Base-by-base conservation (phyloP, 1,140 invertebrate species). In the Caligus rogercresseyi region DNA sequence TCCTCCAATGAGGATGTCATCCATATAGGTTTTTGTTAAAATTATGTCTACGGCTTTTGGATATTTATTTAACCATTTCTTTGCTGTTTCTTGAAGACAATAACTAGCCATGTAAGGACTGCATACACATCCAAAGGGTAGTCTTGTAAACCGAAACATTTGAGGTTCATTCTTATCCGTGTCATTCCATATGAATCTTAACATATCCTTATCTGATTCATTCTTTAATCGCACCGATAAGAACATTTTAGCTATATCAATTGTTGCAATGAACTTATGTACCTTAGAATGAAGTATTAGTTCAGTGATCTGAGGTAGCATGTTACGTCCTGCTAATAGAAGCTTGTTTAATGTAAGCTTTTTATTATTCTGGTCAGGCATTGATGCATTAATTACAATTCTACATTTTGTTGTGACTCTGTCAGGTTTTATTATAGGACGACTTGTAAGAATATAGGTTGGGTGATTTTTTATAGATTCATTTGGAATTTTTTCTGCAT, bases 61-160 rank as follows among this genome's bases (percentile, higher is more conserved):
- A 56, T 2, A 56, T 3, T 56, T 56, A 2, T 7, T 53, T 7
- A 21, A n/a, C 54, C 54, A n/a, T 56, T 56, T 56, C 54, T 16
- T 56, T 1, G 54, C 54, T 25, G 54, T 56, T 56, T 56, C 54
- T 56, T 20, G 20, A 20, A 56, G 14, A 18, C 54, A 56, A 20
- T 25, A 56, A n/a, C 20, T 56, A 3, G 54, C 20, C 2, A 56
- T 13, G 20, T 21, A 56, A 1, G 54, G 15, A 20, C 54, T 56
- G 20, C 54, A 56, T 20, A 56, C 54, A 25, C 54, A 56, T 20
- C 54, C 54, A 18, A 56, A 56, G 19, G 54, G 54, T n/a, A 56
- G 15, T 21, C 54, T n/a, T n/a, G 3, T 21, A 25, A 56, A 56
- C 2, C 54, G 3, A 20, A 21, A 56, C 54, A 56, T 20, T 21